Evolutionary conservation across 1,140 invertebrate genomes (phyloP), one percentile per base, ranked within the genome.

Genomic region (Drosophila pachea): DNA sequence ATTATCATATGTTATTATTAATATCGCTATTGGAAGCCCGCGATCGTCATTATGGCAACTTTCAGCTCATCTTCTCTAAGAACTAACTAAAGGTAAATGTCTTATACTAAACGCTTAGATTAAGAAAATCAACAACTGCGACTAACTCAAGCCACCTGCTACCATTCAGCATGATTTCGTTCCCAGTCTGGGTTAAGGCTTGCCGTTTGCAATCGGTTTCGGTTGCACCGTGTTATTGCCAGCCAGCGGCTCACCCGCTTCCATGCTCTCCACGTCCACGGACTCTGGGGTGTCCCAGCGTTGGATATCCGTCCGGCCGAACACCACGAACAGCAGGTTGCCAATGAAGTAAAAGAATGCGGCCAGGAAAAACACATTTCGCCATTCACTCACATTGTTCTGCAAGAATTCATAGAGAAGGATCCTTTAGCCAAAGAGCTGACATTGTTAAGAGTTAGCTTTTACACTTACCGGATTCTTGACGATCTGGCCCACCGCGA

Each of bases 301-400:
- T 69, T 94, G 93, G 7, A 91, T 90, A 22, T 92, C 90, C 0
- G 91, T 92, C 1, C 92, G 92, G 6, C 93, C 92, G 75, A 94
- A 94, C 9, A 95, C 72, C 22, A 94, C 66, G 73, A 94, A 97
- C 47, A 94, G 89, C 5, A 94, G 78, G 72, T 94, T 94, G 11
- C 94, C 93, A 35, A 93, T 66, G 36, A 94, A 90, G 68, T 95
- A 95, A 14, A 96, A 90, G 12, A 89, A 92, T 12, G 94, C 92
- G 2, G 94, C 92, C 38, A 95, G 90, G 78, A 94, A 94, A 88
- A 96, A 97, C 1, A 96, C 93, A 33, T 91, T 91, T 56, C 92
- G 92, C 96, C 95, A 97, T 70, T 92, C 90, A 0, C 73, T 38
- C 0, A 86, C 74, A 43, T 73, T 78, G 33, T 40, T 40, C 87